phyloP scores from a whole-genome alignment of 37 sponge, comb jelly and placozoan species.

The Theonella swinhoei region DNA sequence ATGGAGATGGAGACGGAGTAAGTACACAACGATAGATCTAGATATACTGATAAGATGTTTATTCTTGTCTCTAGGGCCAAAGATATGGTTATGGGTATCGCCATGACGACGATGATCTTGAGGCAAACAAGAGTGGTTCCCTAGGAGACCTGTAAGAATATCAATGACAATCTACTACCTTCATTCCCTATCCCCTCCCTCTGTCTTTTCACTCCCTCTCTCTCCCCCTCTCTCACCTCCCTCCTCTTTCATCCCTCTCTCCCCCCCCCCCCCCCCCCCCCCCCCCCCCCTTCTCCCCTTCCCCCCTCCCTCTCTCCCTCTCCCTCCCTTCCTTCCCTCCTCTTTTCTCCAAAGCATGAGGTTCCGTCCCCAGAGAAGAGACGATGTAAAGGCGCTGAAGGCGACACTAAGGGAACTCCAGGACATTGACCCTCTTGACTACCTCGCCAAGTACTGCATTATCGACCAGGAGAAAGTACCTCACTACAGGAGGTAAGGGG shows the following conservation, averaged over 20 bases:
- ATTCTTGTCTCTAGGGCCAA: too few species aligned
- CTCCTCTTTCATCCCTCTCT: neutral
- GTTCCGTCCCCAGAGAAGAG: conserved; percentile 16
- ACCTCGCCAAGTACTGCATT: conserved; percentile 92
- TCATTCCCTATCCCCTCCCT: neutral
- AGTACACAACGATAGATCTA: too few species aligned
- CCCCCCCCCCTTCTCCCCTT: neutral
- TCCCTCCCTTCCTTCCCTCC: neutral
- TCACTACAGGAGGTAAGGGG: conserved; percentile 34
- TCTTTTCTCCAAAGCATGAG: conserved; percentile 15
- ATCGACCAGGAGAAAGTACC: conserved; percentile 70
- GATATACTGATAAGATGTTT: too few species aligned
- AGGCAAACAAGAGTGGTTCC: neutral
- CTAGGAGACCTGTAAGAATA: conserved; percentile 49
- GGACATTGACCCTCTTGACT: conserved; percentile 88
- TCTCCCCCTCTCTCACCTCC: too few species aligned
- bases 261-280: neutral
- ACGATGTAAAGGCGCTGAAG: conserved; percentile 68
- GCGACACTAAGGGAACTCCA: conserved; percentile 72
- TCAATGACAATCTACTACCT: neutral
- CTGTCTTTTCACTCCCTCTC: too few species aligned
- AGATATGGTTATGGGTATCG: neutral
- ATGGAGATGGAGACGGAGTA: neutral
- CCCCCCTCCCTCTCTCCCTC: neutral
- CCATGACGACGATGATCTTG: conserved; percentile 28